These are phyloP conservation scores for Chelonus formosanus DNA, from an alignment of 2,888 invertebrate species.

Conservation along the genomic window DNA sequence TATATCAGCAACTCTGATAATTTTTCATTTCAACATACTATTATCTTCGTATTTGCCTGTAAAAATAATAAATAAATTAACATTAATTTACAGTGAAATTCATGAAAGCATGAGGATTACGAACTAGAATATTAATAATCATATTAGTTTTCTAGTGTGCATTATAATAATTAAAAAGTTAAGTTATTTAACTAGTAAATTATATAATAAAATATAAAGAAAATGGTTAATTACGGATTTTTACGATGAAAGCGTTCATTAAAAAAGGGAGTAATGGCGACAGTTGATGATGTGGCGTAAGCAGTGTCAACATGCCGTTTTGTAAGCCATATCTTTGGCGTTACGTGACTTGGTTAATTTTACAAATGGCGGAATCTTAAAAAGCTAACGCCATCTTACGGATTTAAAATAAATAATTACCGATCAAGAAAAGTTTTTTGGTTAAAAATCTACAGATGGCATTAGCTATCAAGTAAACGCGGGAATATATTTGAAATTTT, in stretches of 20 bases:
- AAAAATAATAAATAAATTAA: no score
- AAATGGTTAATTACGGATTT: no score
- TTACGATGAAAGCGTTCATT: slow-evolving; percentile 10
- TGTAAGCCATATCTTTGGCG: slow-evolving; percentile 19
- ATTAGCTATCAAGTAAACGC: slow-evolving; percentile 21
- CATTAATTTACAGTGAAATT: no score
- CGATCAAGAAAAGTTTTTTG: neutral
- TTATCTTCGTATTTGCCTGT: no score
- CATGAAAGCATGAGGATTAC: no score
- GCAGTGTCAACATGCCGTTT: slow-evolving; percentile 38
- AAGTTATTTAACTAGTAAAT: no score
- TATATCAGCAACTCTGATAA: no score
- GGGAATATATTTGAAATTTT: slow-evolving; percentile 20
- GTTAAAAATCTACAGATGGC: slow-evolving; percentile 39
- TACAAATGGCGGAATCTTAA: slow-evolving; percentile 44
- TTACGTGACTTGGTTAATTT: slow-evolving; percentile 42
- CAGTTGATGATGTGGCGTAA: slow-evolving; percentile 60
- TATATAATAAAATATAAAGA: no score
- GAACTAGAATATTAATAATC: no score
- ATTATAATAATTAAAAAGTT: no score
- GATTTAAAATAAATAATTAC: neutral
- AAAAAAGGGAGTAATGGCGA: slow-evolving; percentile 54
- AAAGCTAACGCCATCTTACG: slow-evolving; percentile 48
- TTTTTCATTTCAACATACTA: no score
- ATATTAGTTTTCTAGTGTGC: no score